Evolutionary conservation across 2,888 invertebrate genomes (phyloP).

Genomic region (Coelogynopora nodosa): DNA sequence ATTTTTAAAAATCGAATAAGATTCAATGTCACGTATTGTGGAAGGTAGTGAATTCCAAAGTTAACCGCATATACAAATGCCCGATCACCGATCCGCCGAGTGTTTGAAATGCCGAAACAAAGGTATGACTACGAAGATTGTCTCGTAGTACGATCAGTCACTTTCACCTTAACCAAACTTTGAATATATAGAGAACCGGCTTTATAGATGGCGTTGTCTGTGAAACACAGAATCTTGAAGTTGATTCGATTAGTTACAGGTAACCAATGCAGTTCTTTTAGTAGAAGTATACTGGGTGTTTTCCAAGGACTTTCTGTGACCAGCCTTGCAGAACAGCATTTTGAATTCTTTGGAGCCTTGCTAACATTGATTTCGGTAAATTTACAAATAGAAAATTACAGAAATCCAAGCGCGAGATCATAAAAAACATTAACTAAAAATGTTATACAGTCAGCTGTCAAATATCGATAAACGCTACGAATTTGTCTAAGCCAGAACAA

Average conservation of each 20-base stretch:
- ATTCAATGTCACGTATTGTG: neutral
- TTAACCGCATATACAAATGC: neutral
- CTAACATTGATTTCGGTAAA: neutral
- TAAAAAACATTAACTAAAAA: neutral
- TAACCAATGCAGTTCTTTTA: neutral
- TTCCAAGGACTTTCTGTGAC: neutral
- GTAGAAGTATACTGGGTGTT: neutral
- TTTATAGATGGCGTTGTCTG: neutral
- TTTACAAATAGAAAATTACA: neutral
- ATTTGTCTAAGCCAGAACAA: no score
- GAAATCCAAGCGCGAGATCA: neutral
- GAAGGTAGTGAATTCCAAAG: neutral
- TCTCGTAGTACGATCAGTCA: neutral
- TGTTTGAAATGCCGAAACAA: neutral
- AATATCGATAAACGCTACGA: no score
- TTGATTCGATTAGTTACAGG: neutral
- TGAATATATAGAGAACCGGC: neutral
- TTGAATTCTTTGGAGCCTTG: neutral
- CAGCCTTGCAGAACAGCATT: neutral
- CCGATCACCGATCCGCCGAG: neutral
- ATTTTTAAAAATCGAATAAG: neutral
- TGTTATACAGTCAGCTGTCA: no score
- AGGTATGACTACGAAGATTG: neutral
- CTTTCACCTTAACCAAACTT: neutral
- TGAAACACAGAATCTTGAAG: neutral